Conservation (phyloP, 92 coral and sea anemone genomes). For the Desmophyllum pertusum region DNA sequence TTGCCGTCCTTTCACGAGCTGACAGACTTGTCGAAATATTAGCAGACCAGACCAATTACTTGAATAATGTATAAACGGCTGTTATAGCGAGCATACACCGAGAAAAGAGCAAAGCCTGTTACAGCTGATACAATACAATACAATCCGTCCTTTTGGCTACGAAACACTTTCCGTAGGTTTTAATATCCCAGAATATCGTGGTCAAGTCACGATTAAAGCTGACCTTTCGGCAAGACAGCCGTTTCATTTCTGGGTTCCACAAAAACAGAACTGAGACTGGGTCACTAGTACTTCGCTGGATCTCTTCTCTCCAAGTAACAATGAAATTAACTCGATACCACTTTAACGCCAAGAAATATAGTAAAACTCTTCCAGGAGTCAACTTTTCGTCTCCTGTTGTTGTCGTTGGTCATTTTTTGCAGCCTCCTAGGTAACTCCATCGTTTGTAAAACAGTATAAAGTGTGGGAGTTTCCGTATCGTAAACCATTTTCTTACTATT, state of each 20-base stretch:
- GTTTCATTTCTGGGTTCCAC: too few relatives aligned
- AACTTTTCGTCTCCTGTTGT: neutral
- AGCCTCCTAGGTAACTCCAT: constrained; percentile 6
- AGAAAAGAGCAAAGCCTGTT: too few relatives aligned
- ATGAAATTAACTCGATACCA: neutral
- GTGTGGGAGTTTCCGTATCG: neutral
- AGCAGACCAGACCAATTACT: neutral
- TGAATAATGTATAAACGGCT: too few relatives aligned
- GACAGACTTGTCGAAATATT: neutral
- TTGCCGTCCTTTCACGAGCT: too few relatives aligned
- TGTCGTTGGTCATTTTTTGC: neutral
- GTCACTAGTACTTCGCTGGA: too few relatives aligned
- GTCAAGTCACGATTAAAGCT: too few relatives aligned
- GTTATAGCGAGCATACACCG: too few relatives aligned
- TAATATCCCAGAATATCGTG: too few relatives aligned
- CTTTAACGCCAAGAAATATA: neutral
- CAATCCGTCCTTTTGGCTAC: too few relatives aligned
- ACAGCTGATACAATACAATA: too few relatives aligned
- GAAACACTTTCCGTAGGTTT: too few relatives aligned
- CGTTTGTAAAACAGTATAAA: neutral
- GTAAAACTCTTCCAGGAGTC: neutral
- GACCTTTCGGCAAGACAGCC: neutral
- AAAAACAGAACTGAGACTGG: too few relatives aligned
- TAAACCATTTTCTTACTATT: constrained; percentile 3
- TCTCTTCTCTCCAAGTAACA: neutral